Percentiles rank a stretch among this genome's conserved stretches.
phyloP scores from a whole-genome alignment of 2,888 invertebrate species.

The Sarcophaga caerulescens region DNA sequence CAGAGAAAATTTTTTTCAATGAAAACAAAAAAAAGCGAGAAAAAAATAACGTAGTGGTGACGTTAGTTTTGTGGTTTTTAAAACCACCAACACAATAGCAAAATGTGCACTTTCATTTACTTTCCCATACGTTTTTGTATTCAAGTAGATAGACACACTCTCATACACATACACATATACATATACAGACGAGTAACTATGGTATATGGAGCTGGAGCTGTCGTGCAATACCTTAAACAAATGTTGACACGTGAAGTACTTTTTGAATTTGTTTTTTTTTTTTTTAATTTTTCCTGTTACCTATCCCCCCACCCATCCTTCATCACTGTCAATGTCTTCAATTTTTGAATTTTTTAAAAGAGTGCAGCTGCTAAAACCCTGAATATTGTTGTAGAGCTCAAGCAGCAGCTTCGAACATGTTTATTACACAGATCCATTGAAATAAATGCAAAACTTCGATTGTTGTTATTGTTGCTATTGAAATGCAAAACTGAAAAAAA shows the following conservation, averaged over 20 bases:
- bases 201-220: neutral
- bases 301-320: no score
- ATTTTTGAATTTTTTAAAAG: no score
- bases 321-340: no score
- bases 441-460: neutral
- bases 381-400: no score
- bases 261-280: slow-evolving; percentile 56
- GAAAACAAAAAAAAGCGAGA: neutral
- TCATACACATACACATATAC: slow-evolving; percentile 18
- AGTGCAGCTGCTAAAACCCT: no score
- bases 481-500: neutral
- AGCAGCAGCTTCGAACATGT: no score
- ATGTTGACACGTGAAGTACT: slow-evolving; percentile 59
- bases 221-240: slow-evolving; percentile 34
- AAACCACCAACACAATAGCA: slow-evolving; percentile 15
- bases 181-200: neutral
- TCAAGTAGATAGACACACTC: neutral
- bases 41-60: slow-evolving; percentile 15
- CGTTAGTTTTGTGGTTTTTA: slow-evolving; percentile 37
- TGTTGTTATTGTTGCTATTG: slow-evolving; percentile 4
- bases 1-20: neutral
- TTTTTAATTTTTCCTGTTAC: neutral
- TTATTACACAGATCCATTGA: slow-evolving; percentile 5
- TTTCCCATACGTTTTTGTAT: no score
- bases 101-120: neutral